phyloP scores from a whole-genome alignment of 2,888 invertebrate species.

The Abscondita cerata region DNA sequence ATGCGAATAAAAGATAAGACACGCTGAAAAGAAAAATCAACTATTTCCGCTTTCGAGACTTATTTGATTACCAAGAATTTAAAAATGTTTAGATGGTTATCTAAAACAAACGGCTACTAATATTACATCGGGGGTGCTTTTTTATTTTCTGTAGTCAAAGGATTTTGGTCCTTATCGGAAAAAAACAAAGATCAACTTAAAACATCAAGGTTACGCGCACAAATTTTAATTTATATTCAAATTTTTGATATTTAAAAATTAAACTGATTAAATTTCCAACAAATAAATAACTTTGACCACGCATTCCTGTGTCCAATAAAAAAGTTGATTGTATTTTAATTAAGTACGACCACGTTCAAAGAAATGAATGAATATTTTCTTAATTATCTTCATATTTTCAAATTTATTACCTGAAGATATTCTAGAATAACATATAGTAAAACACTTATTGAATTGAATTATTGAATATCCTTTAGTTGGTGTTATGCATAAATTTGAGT shows the following conservation, averaged over 20 bases:
- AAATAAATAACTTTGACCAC: constrained; percentile 18
- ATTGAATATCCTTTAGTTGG: no score
- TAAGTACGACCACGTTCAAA: constrained; percentile 22
- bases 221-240: constrained; percentile 8
- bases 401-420: constrained; percentile 9
- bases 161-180: no score
- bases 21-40: no score
- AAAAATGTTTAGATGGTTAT: no score
- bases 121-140: no score
- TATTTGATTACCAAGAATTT: no score
- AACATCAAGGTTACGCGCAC: neutral
- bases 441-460: constrained; percentile 11
- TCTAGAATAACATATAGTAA: constrained; percentile 13
- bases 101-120: no score
- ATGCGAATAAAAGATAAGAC: no score
- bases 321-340: constrained; percentile 24
- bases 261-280: constrained; percentile 10
- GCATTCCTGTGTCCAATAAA: constrained; percentile 17
- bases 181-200: no score
- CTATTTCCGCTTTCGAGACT: no score
- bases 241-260: constrained; percentile 1
- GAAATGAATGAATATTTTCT: constrained; percentile 20
- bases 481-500: no score
- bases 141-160: no score
- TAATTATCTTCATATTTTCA: constrained; percentile 16